These are phyloP conservation scores for Hartigia nigra DNA, from an alignment of 2,888 invertebrate species.

Conservation along the genomic window DNA sequence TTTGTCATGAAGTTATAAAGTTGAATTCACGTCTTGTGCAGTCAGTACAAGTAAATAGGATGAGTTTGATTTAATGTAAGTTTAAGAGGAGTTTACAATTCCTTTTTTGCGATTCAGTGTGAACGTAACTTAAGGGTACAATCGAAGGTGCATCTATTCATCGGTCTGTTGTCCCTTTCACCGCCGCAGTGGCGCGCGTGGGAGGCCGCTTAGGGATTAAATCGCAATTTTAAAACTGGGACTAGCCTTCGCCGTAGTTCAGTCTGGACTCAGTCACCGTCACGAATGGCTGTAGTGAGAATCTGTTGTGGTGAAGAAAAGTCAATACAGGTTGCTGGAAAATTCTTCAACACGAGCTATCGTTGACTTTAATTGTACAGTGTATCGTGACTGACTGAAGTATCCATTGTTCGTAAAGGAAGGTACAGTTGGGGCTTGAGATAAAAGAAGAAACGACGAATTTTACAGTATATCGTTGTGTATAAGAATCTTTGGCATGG, in stretches of 20 bases:
- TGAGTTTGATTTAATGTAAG: not conserved
- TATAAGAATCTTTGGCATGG: not conserved
- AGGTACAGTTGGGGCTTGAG: not conserved
- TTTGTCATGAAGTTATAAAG: not conserved
- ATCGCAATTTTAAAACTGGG: conserved; percentile 48
- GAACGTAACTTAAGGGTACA: conserved; percentile 32
- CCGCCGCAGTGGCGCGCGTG: conserved; percentile 51
- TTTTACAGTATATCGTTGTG: not conserved
- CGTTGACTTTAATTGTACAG: not conserved
- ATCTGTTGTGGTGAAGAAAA: not conserved
- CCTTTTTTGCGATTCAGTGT: conserved; percentile 14
- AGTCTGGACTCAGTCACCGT: conserved; percentile 35
- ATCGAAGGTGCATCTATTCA: conserved; percentile 42
- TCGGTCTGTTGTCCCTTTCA: conserved; percentile 54
- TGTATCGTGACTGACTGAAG: not conserved
- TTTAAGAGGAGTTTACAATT: not conserved
- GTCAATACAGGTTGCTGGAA: no score
- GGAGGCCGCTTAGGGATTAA: conserved; percentile 49
- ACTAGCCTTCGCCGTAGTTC: conserved; percentile 45
- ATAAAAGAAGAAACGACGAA: not conserved
- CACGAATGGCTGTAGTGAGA: conserved; percentile 21
- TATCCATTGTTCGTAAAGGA: not conserved
- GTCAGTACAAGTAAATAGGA: not conserved
- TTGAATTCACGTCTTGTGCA: not conserved
- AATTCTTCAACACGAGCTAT: not conserved